Evolutionary conservation across 2,888 invertebrate species (phyloP).

Genomic region (Pterostichus madidus): DNA sequence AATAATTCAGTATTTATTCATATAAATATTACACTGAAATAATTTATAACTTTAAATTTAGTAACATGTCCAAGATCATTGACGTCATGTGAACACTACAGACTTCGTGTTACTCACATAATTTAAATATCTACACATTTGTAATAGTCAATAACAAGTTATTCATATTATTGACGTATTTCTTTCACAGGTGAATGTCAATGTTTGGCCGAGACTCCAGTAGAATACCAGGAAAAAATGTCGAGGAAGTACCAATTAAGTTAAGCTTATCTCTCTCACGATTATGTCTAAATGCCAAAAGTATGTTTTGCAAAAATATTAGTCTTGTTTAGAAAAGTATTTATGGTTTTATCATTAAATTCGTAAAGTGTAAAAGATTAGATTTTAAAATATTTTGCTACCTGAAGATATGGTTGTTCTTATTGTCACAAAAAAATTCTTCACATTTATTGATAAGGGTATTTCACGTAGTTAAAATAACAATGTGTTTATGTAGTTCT

Average conservation of each 20-base stretch:
- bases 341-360: neutral
- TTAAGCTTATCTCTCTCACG: neutral
- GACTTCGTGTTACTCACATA: too few relatives aligned
- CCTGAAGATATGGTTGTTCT: neutral
- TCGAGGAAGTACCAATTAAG: neutral
- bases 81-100: too few relatives aligned
- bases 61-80: too few relatives aligned
- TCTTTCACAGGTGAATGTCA: conserved; percentile 21
- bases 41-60: too few relatives aligned
- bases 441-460: too few relatives aligned
- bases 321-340: conserved; percentile 1
- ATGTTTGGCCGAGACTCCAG: neutral
- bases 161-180: conserved; percentile 28
- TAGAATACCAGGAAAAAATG: conserved; percentile 26
- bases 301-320: conserved; percentile 24
- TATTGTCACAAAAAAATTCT: neutral
- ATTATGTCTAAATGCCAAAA: conserved; percentile 37
- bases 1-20: too few relatives aligned
- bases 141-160: conserved; percentile 26
- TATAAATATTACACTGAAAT: too few relatives aligned
- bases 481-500: too few relatives aligned
- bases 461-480: too few relatives aligned
- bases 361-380: conserved; percentile 11
- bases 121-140: neutral
- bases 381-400: neutral